Base-by-base conservation (phyloP, 2,888 invertebrate species). In the Amaurobius ferox region DNA sequence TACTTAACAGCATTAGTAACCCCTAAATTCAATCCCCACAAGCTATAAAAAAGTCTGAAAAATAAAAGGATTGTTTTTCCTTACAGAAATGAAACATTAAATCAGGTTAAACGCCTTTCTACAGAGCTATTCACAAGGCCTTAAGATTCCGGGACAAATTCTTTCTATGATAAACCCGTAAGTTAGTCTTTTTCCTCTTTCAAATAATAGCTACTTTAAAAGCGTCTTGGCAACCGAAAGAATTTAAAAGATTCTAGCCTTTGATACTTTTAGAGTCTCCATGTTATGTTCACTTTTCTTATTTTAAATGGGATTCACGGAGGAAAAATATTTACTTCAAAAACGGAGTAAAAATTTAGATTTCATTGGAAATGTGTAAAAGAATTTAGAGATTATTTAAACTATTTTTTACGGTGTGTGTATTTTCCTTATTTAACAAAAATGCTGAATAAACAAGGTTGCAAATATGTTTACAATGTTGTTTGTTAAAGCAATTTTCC, bases 201-300 rank as follows among this genome's bases (percentile, higher is more conserved):
- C 16, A 44, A 44, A 44, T 44, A 44, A 44, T 44, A 44, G 44
- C 44, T 44, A 44, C 44, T 44, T 16, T 44, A 44, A 44, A 44
- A 44, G 44, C 6, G 44, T 44, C 44, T 7, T 44, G 13, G 44
- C 16, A 44, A 16, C 44, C 9, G 16, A 44, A 44, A 44, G 2
- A 44, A 44, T 2, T 44, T 44, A 16, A 44, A 44, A 44, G 44
- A 16, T 2, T 5, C 16, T 44, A 2, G 2, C 44, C 11, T 2
- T 16, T 16, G 16, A 44, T 35, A 7, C 35, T 44, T 16, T 7
- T 44, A 16, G 16, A 2, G 6, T 35, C 11, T 44, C 16, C 16
- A 2, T 44, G 9, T 44, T 44, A 16, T 16, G 16, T 16, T 16
- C 16, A 44, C 13, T 44, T 11, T 44, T 44, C 6, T 44, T 7